Evolutionary conservation across 2,113 vertebrate genomes (phyloP).

Genomic region (Eulacestoma nigropectus): DNA sequence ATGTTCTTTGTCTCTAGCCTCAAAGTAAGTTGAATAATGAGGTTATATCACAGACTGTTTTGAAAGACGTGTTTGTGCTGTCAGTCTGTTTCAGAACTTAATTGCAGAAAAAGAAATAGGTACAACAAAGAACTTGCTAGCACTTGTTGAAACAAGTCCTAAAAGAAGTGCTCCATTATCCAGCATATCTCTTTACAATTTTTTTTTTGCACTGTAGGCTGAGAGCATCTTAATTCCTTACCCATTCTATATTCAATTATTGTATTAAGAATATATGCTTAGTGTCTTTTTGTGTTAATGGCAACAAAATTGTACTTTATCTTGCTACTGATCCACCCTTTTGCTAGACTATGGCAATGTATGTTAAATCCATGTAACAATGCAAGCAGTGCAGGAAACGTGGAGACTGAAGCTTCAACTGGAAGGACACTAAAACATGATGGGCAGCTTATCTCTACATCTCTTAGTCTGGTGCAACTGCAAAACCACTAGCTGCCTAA

Average conservation of each 20-base stretch:
- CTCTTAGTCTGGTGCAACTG: neutral
- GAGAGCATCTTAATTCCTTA: neutral
- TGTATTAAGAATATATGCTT: neutral
- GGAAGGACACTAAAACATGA: neutral
- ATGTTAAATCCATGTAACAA: neutral
- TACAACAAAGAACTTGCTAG: neutral
- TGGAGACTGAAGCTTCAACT: neutral
- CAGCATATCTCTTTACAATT: neutral
- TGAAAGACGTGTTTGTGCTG: fast-evolving
- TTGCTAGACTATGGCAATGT: neutral
- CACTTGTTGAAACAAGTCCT: neutral
- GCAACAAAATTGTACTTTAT: neutral
- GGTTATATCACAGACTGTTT: neutral
- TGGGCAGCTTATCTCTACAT: neutral
- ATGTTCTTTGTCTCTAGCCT: neutral
- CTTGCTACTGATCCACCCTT: neutral
- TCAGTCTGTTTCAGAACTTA: neutral
- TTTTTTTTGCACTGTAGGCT: neutral
- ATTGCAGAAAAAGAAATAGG: neutral
- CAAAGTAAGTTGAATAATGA: neutral
- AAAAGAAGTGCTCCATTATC: neutral
- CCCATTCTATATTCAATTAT: neutral
- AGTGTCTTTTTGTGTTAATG: neutral
- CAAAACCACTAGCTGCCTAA: neutral
- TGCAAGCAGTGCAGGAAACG: neutral